Percentiles rank a stretch among this genome's conserved stretches.
Conservation (phyloP, 2,888 invertebrate genomes). For the Apamea epomidion region DNA sequence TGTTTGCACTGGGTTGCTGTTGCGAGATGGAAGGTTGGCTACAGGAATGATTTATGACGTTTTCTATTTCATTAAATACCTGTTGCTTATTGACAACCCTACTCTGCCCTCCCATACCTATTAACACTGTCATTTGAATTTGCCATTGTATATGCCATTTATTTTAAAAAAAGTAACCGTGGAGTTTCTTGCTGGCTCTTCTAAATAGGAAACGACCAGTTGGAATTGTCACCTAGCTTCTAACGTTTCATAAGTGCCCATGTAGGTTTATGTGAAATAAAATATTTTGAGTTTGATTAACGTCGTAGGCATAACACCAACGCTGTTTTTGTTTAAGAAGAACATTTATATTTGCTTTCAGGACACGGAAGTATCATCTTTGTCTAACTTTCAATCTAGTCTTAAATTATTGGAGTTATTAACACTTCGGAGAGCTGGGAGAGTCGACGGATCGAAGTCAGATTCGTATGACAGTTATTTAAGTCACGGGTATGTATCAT, state of each 20-base stretch:
- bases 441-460: background rate
- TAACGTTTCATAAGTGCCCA: no score
- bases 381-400: background rate
- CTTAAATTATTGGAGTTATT: background rate
- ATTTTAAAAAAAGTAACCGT: no score
- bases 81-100: background rate
- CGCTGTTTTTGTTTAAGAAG: background rate
- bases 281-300: background rate
- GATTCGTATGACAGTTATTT: background rate
- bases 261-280: background rate
- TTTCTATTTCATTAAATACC: background rate
- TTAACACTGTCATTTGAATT: background rate
- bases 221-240: no score
- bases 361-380: background rate
- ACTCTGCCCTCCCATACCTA: background rate
- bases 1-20: slow-evolving; percentile 6
- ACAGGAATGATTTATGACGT: background rate
- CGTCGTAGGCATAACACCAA: background rate
- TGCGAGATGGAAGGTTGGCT: background rate
- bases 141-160: background rate
- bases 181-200: no score
- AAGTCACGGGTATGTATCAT: background rate
- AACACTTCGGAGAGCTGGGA: background rate
- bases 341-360: background rate
- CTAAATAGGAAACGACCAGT: no score